Conservation (phyloP, 2,797 vertebrate species). For the Hyperoplus lanceolatus region DNA sequence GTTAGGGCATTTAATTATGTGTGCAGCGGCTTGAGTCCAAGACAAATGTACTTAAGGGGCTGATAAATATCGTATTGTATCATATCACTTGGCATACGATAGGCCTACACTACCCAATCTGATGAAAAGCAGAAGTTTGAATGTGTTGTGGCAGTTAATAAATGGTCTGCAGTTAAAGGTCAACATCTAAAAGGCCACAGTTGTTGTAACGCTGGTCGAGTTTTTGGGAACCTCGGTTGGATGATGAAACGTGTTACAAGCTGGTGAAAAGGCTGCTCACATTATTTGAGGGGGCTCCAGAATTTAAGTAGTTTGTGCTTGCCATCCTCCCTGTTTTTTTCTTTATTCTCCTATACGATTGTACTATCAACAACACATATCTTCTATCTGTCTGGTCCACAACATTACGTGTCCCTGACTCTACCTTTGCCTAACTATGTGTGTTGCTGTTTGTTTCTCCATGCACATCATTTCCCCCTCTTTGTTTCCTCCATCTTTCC, state of each 20-base stretch:
- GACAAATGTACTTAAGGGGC: too few species aligned
- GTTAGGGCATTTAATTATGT: too few species aligned
- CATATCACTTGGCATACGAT: not conserved
- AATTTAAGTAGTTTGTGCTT: not conserved
- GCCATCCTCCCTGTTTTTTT: not conserved
- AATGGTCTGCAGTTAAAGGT: not conserved
- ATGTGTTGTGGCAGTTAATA: not conserved
- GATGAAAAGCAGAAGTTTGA: constrained; percentile 1
- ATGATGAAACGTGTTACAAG: not conserved
- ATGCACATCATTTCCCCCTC: constrained; percentile 18
- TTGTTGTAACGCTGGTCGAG: not conserved
- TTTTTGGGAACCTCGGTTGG: not conserved
- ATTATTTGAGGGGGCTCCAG: not conserved
- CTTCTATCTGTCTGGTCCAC: not conserved
- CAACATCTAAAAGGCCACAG: not conserved
- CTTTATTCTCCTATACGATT: too few species aligned
- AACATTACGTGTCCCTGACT: not conserved
- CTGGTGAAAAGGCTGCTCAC: not conserved
- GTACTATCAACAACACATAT: not conserved
- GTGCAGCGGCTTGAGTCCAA: too few species aligned
- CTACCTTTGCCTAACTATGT: not conserved
- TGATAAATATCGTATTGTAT: too few species aligned
- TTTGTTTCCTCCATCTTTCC: constrained; percentile 39
- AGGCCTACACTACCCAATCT: not conserved
- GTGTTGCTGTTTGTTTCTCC: constrained; percentile 16